Percentiles rank a stretch among this genome's conserved stretches.
phyloP scores from a whole-genome alignment of 2,113 vertebrate species.

The Heterotis niloticus region DNA sequence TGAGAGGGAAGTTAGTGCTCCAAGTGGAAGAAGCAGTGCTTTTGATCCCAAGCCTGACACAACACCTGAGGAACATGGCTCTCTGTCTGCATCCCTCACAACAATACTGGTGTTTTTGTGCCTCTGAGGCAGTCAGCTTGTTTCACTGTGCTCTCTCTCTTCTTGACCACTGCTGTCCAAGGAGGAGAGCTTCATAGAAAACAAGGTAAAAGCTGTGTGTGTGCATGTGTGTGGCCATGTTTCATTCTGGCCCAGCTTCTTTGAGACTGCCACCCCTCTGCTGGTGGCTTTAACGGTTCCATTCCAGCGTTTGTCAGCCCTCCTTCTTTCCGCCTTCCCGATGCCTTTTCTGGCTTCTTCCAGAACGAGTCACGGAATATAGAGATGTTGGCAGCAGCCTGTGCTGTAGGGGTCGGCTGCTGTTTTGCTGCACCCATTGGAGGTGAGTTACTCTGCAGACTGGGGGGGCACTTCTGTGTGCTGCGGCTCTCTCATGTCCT shows the following conservation, averaged over 20 bases:
- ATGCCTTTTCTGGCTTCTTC: neutral
- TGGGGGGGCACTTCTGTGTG: neutral
- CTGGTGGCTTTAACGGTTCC: neutral
- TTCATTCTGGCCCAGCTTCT: neutral
- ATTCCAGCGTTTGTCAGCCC: neutral
- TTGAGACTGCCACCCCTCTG: too few species aligned
- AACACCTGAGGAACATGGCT: neutral
- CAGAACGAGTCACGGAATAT: conserved; percentile 91
- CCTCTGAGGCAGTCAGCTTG: neutral
- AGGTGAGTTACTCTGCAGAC: conserved; percentile 64
- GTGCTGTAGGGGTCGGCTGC: conserved; percentile 88
- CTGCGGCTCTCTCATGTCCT: too few species aligned
- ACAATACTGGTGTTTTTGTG: too few species aligned
- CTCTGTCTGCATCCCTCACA: too few species aligned
- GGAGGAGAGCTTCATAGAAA: conserved; percentile 29
- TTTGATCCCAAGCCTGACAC: too few species aligned
- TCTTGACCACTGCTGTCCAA: conserved; percentile 27
- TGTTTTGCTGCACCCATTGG: conserved; percentile 91
- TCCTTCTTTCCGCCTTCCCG: neutral
- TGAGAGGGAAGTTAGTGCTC: too few species aligned
- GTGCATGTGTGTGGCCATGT: neutral
- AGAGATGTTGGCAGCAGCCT: conserved; percentile 89
- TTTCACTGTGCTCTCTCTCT: conserved; percentile 20
- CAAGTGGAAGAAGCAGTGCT: too few species aligned
- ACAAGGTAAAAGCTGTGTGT: conserved; percentile 23